A percentile compares a stretch with the other conserved stretches of the same genome.
Conservation (phyloP, 2,888 invertebrate genomes). For the Micoletzkya japonica region DNA sequence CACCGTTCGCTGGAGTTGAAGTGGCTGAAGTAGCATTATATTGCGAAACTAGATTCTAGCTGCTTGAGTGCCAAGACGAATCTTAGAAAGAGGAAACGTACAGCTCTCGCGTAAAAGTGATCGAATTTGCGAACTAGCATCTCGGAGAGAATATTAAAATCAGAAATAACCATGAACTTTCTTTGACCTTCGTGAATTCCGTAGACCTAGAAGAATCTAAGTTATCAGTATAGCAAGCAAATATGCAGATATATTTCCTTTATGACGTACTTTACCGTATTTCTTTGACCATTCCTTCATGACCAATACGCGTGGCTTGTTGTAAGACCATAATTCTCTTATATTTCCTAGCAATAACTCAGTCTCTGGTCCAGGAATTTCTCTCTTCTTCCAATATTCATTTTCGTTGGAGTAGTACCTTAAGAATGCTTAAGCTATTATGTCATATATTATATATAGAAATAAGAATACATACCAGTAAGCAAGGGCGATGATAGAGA, state of each 20-base stretch:
- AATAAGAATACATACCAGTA: neutral
- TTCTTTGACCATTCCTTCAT: slow-evolving; percentile 51
- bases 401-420: slow-evolving; percentile 30
- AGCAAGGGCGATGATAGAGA: neutral
- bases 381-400: slow-evolving; percentile 47
- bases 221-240: too few relatives aligned
- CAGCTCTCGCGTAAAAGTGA: slow-evolving; percentile 66
- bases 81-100: slow-evolving; percentile 31
- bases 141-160: slow-evolving; percentile 65
- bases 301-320: slow-evolving; percentile 34
- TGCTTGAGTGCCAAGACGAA: too few relatives aligned
- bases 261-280: slow-evolving; percentile 35
- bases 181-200: slow-evolving; percentile 45
- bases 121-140: slow-evolving; percentile 66
- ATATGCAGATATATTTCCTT: too few relatives aligned
- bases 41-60: too few relatives aligned
- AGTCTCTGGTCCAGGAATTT: slow-evolving; percentile 45
- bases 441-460: neutral
- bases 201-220: slow-evolving; percentile 7
- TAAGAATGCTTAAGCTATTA: neutral
- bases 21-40: slow-evolving; percentile 27
- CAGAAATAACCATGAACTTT: slow-evolving; percentile 64
- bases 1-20: slow-evolving; percentile 42
- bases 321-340: slow-evolving; percentile 31
- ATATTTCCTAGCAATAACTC: slow-evolving; percentile 44